These are phyloP conservation scores for Brevimyrus niger DNA, from an alignment of 2,113 vertebrate species.

Conservation along the genomic window DNA sequence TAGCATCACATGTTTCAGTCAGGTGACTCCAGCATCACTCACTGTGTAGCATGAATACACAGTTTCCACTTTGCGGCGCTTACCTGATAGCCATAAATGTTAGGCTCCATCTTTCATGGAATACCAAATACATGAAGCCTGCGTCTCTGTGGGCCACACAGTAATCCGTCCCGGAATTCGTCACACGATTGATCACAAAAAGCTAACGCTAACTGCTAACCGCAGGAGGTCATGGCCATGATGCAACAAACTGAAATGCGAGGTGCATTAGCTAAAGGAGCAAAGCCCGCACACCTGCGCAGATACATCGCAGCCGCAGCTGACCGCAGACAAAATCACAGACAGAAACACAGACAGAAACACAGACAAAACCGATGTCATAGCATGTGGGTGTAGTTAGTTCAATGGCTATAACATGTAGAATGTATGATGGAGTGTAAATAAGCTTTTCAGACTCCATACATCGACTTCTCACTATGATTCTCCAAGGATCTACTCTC, in stretches of 20 bases:
- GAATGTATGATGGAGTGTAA: background rate
- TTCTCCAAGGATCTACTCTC: background rate
- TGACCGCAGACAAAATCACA: background rate
- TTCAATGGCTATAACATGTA: background rate
- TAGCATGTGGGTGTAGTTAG: background rate
- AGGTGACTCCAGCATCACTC: background rate
- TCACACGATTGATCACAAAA: background rate
- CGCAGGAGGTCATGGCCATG: background rate
- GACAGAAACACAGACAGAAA: background rate
- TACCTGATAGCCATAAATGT: background rate
- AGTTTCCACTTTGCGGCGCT: background rate
- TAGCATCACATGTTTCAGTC: background rate
- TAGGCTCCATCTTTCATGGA: background rate
- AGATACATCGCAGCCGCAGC: background rate
- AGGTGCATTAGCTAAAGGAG: background rate
- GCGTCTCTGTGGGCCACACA: background rate
- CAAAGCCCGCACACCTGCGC: background rate
- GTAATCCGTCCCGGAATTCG: background rate
- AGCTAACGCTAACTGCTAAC: background rate
- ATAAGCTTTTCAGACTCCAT: background rate
- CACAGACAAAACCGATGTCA: background rate
- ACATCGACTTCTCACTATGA: background rate
- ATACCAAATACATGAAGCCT: background rate
- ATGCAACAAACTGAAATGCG: conserved; percentile 8
- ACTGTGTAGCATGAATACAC: background rate